Evolutionary conservation across 1,140 invertebrate species (phyloP), one percentile per base, ranked within the genome.

Genomic region (Drosophila persimilis): DNA sequence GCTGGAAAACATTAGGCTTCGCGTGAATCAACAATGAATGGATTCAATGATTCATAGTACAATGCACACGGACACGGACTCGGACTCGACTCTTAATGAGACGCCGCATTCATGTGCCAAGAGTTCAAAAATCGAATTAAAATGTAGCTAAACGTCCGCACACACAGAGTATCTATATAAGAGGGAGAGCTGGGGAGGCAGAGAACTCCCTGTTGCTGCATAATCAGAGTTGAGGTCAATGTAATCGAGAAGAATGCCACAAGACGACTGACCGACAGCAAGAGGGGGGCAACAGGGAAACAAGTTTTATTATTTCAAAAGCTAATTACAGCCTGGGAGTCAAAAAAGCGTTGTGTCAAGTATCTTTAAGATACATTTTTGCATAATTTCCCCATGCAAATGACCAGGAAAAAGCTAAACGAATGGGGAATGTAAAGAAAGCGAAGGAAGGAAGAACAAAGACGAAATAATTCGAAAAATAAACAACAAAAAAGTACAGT

Each of bases 361-460:
- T 74, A 71, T 73, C 60, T 77, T 24, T 51, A 61, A 57, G 56
- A 69, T 47, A 59, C 52, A 55, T 56, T 62, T 66, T 45, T 65
- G 60, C 50, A 69, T 61, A 67, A 67, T 78, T 62, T 63, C 17
- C 75, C 17, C 71, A 71, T 47, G 26, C 20, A 62, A 47, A 48
- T 77, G 22, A 44, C 9, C 20, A 22, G 45, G 11, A 39, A 39
- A 39, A 39, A 39, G 3, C 35, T 39, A 39, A 39, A 11, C 9
- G 35, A 39, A 11, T 11, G 9, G 8, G 3, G 31, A 11, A 35
- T 35, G 9, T 15, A 46, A 48, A 48, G 46, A 24, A 48, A 47
- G 46, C 44, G 9, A 6, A 26, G 6, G 22, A 48, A 51, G 48
- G 15, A 9, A 51, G 22, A 52, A 52, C 8, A 11, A 8, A 56